Evolutionary conservation across 53 echinoderm and acorn worm genomes (phyloP), one percentile per base, ranked within the genome.

Genomic region (Stichopus horrens): DNA sequence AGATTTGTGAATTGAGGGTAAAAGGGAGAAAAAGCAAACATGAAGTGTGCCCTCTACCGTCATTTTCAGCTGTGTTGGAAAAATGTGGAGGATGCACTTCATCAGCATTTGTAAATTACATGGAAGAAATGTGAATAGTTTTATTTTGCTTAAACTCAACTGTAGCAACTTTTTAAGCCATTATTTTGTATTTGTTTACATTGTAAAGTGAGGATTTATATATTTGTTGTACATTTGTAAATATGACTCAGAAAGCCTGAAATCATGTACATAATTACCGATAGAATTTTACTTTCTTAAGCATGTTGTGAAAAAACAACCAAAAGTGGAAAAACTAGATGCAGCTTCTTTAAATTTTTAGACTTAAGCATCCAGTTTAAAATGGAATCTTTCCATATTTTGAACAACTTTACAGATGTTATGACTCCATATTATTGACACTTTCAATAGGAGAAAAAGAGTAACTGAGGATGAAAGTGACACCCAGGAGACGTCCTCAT

Each of bases 141-240:
- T 71, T 71, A 71, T 71, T 71, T 71, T 71, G 71, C 71, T 71
- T 71, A 71, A 71, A 71, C 18, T 71, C 71, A 71, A 71, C 18
- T 71, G 71, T 71, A 19, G 71, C 71, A 71, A 16, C 16, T 80
- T 81, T 21, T 81, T 58, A 57, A 21, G 57, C n/a, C 7, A 81
- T 81, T 81, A 81, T 81, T 81, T 81, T 81, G 81, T 81, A 81
- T 81, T 81, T 81, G 81, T 81, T 81, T 71, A 56, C 81, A 81
- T 18, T 81, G 81, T 81, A 81, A 58, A 81, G 57, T 56, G 7
- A 81, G 58, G 56, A 57, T 81, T 57, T 81, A 81, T 81, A 81
- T 81, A 58, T 81, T 23, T 81, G 81, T 81, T 56, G 58, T 56
- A 71, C 19, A 71, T 71, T 18, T 71, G 71, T 71, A 71, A 71